phyloP scores from a whole-genome alignment of 2,797 vertebrate genomes.

The Heterohyrax brucei region DNA sequence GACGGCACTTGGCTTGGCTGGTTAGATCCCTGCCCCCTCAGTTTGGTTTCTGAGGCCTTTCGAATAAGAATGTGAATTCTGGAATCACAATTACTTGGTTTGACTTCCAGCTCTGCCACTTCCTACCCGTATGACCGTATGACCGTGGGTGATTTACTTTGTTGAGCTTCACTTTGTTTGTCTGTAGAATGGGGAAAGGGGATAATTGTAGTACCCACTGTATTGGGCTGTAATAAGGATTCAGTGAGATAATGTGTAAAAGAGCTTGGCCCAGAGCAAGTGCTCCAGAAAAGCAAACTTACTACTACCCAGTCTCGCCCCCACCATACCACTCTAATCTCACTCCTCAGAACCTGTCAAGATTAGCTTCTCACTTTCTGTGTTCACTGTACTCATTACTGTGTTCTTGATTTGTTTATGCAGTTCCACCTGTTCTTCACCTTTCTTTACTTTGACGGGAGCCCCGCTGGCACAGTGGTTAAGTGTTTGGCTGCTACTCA shows the following conservation, averaged over 20 bases:
- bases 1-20: no score
- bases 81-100: constrained; percentile 24
- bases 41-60: constrained; percentile 40
- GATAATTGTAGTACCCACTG: not conserved
- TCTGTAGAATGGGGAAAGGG: not conserved
- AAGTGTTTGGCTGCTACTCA: no score
- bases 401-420: constrained; percentile 6
- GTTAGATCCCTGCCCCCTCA: not conserved
- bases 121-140: no score
- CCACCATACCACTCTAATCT: not conserved
- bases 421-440: not conserved
- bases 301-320: not conserved
- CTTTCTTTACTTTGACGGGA: constrained; percentile 24
- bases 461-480: no score
- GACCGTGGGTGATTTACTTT: constrained; percentile 35
- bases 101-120: constrained; percentile 29
- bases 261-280: not conserved
- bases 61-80: constrained; percentile 58
- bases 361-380: not conserved
- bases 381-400: constrained; percentile 30
- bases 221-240: not conserved
- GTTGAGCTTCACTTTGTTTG: constrained; percentile 39
- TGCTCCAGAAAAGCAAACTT: not conserved
- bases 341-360: constrained; percentile 30
- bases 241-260: constrained; percentile 10